Base-by-base conservation (phyloP, 2,113 vertebrate genomes). In the Centropristis striata region DNA sequence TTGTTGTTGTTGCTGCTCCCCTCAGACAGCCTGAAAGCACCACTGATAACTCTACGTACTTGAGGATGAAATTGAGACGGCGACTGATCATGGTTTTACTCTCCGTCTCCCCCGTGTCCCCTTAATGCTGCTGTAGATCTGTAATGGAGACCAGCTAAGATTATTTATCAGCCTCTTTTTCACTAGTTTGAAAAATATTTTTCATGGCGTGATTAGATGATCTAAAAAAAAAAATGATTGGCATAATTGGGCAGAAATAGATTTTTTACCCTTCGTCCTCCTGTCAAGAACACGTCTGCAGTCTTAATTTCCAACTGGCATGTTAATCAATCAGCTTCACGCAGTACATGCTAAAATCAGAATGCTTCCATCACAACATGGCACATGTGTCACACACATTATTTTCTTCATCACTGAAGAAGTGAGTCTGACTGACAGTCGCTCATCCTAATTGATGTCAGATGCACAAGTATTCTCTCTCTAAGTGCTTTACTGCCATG, bases 371-470 rank as follows among this genome's bases (percentile, higher is more conserved):
- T 25, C 28, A 39, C 28, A 11, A n/a, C 55, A 20, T 1, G 0
- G 20, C 28, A 13, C 12, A 46, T 39, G 39, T 73, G 32, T 59
- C 58, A 41, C 47, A 21, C 64, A 32, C 46, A n/a, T 32, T 44
- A 9, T 28, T 42, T 47, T 9, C 14, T 21, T 60, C n/a, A n/a
- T n/a, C n/a, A n/a, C n/a, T n/a, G n/a, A n/a, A n/a, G n/a, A n/a
- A n/a, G n/a, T n/a, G n/a, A n/a, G n/a, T 64, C 66, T 67, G 64
- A 41, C 36, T 50, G 66, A 69, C 70, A 23, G 70, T 51, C 57
- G 21, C 32, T 60, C 21, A 51, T 67, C 51, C 44, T 4, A 8
- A 28, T 54, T 41, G 28, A 11, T 36, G 36, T 28, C 23, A 14
- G 13, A 50, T 0, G 8, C 28, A 21, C 74, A 49, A 32, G 59